Conservation (phyloP, 2,797 vertebrate genomes). For the Poecilia wingei region DNA sequence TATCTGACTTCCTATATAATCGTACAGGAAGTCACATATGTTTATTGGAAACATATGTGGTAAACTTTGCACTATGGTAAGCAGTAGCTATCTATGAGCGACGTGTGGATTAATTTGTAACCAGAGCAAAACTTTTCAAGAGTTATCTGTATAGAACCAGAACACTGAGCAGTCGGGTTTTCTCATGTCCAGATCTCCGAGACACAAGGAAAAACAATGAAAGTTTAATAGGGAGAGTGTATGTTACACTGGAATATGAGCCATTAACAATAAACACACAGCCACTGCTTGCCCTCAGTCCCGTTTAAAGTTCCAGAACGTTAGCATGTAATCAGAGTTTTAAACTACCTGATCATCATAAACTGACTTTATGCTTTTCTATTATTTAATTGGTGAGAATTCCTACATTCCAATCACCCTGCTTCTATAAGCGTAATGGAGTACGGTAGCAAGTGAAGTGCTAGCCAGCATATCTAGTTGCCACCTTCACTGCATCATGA, state of each 20-base stretch:
- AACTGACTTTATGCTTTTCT: neutral
- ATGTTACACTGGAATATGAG: constrained; percentile 29
- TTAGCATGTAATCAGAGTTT: neutral
- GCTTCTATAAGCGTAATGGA: neutral
- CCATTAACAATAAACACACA: neutral
- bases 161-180: neutral
- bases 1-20: neutral
- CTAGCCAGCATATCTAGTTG: constrained; percentile 35
- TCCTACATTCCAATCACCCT: neutral
- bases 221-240: constrained; percentile 60
- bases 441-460: constrained; percentile 16
- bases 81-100: constrained; percentile 53
- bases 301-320: neutral
- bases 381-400: too few relatives aligned
- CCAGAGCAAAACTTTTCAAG: constrained; percentile 61
- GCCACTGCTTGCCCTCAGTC: neutral
- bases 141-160: constrained; percentile 16
- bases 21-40: too few relatives aligned
- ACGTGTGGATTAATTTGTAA: constrained; percentile 75
- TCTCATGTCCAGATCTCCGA: constrained; percentile 7
- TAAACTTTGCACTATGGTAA: constrained; percentile 71
- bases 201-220: constrained; percentile 41
- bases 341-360: neutral
- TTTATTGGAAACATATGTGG: constrained; percentile 47
- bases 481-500: constrained; percentile 35